phyloP scores from a whole-genome alignment of 1,140 invertebrate genomes.

The Euwallacea similis region DNA sequence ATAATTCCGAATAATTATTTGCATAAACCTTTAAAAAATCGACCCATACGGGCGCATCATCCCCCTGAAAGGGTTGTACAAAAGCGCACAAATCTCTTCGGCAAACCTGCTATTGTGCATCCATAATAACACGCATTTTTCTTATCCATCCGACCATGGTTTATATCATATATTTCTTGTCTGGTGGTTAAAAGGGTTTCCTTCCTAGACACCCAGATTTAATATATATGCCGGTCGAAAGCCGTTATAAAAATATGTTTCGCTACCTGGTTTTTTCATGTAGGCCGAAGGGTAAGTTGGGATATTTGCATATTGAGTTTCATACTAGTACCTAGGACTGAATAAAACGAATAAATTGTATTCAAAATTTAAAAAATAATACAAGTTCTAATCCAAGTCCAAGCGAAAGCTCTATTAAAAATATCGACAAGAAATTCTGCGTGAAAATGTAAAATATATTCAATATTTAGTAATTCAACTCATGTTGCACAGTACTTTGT shows the following conservation, averaged over 20 bases:
- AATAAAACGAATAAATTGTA: no score
- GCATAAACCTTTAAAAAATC: constrained; percentile 32
- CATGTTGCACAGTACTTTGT: no score
- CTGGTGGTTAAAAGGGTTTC: constrained; percentile 30
- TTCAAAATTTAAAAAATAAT: no score
- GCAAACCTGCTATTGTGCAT: constrained; percentile 35
- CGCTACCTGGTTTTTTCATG: constrained; percentile 24
- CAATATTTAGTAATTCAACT: no score
- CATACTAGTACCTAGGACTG: background rate
- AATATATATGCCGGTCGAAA: constrained; percentile 21
- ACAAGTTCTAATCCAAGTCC: no score
- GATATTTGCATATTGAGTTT: constrained; percentile 13
- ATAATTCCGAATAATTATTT: constrained; percentile 38
- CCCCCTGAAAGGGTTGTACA: constrained; percentile 27
- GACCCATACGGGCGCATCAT: constrained; percentile 17
- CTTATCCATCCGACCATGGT: constrained; percentile 34
- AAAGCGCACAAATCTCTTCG: constrained; percentile 33
- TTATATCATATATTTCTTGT: constrained; percentile 40
- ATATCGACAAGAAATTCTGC: no score
- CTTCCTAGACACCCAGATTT: constrained; percentile 30
- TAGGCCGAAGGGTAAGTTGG: background rate
- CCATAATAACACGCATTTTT: constrained; percentile 37
- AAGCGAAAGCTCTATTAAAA: no score
- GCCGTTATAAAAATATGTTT: constrained; percentile 31
- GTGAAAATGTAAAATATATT: no score